These are phyloP conservation scores for Ptychobarbus kaznakovi DNA, from an alignment of 2,797 vertebrate genomes.

Conservation along the genomic window DNA sequence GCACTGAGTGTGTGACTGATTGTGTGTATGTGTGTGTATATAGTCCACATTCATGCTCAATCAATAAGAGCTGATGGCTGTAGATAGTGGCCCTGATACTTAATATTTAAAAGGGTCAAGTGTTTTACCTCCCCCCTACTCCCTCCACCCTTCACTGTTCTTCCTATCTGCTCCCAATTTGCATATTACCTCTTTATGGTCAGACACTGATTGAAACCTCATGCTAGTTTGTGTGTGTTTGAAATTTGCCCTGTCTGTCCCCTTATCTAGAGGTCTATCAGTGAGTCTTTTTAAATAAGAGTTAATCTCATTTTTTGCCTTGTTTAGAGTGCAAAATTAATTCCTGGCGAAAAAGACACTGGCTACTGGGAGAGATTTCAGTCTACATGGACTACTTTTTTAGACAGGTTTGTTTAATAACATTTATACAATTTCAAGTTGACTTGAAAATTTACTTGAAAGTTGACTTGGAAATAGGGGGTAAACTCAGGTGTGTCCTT, in stretches of 20 bases:
- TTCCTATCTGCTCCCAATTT: constrained; percentile 50
- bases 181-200: constrained; percentile 30
- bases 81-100: constrained; percentile 66
- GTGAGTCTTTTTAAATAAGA: neutral
- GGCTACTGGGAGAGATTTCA: neutral
- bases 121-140: constrained; percentile 51
- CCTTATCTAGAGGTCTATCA: neutral
- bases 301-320: neutral
- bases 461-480: too few relatives aligned
- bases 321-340: neutral
- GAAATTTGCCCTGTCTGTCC: neutral
- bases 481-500: neutral
- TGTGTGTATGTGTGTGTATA: constrained; percentile 29
- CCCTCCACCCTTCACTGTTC: neutral
- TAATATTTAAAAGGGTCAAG: constrained; percentile 78
- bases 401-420: neutral
- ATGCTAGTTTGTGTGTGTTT: constrained; percentile 28
- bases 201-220: constrained; percentile 31
- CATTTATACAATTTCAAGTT: too few relatives aligned
- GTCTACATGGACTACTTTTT: neutral
- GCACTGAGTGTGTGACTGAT: constrained; percentile 36
- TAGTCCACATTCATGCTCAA: constrained; percentile 43
- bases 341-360: neutral
- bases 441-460: too few relatives aligned
- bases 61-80: constrained; percentile 58